A percentile compares a stretch with the other conserved stretches of the same genome.
phyloP scores from a whole-genome alignment of 2,113 vertebrate genomes.

The Acanthochromis polyacanthus region DNA sequence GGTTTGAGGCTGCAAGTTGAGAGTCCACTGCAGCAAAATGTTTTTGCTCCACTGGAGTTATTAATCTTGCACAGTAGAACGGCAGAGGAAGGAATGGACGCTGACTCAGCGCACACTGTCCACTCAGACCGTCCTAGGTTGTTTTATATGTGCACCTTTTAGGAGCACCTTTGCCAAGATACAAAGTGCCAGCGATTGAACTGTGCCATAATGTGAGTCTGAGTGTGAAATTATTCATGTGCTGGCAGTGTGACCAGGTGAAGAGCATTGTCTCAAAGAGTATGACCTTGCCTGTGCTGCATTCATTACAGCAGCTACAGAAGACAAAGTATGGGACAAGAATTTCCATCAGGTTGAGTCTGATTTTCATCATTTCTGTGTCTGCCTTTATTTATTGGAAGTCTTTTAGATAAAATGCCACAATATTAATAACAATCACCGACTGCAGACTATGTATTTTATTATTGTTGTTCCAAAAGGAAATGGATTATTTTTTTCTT shows the following conservation, averaged over 20 bases:
- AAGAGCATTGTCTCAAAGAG: conserved; percentile 33
- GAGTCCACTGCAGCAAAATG: conserved; percentile 79
- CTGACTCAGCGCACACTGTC: conserved; percentile 77
- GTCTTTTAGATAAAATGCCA: background rate
- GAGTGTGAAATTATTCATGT: conserved; percentile 76
- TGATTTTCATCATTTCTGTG: background rate
- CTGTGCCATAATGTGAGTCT: conserved; percentile 69
- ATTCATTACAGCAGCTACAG: conserved; percentile 11
- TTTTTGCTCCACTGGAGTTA: conserved; percentile 76
- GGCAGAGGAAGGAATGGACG: conserved; percentile 66
- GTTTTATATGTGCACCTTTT: conserved; percentile 73
- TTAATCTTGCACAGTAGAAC: conserved; percentile 71
- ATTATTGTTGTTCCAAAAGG: background rate
- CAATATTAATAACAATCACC: background rate
- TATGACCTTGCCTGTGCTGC: conserved; percentile 64
- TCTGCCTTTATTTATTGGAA: background rate
- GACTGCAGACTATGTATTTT: background rate
- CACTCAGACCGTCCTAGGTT: conserved; percentile 46
- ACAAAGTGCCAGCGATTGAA: conserved; percentile 71
- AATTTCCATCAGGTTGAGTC: background rate
- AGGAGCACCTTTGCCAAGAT: conserved; percentile 70
- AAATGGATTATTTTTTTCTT: no score
- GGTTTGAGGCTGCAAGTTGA: conserved; percentile 56
- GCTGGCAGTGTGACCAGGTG: conserved; percentile 55
- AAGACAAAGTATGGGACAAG: background rate